A percentile compares a stretch with the other conserved stretches of the same genome.
Conservation (phyloP, 2,113 vertebrate genomes). For the Entelurus aequoreus region DNA sequence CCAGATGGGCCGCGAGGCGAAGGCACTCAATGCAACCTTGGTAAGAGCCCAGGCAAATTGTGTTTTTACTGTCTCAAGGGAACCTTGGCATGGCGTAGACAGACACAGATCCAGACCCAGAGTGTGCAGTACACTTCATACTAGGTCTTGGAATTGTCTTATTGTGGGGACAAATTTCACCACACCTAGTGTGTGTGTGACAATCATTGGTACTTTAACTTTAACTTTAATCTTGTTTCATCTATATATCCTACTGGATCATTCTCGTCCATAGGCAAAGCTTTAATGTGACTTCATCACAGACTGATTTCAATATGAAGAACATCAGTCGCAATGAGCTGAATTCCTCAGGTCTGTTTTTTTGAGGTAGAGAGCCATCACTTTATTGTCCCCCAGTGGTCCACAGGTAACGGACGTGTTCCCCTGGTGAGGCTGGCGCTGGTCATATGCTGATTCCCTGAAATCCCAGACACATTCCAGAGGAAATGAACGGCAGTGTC, state of each 20-base stretch:
- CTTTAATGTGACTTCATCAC: conserved; percentile 13
- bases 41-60: conserved; percentile 57
- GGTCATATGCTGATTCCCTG: conserved; percentile 46
- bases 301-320: conserved; percentile 10
- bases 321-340: background rate
- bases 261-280: no score
- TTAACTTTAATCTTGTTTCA: no score
- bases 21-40: conserved; percentile 51
- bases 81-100: conserved; percentile 38
- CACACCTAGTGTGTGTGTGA: no score
- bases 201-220: no score
- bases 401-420: conserved; percentile 36
- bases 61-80: conserved; percentile 63
- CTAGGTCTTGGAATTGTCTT: conserved; percentile 15
- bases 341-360: background rate
- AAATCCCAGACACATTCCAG: conserved; percentile 69
- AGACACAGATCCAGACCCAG: background rate
- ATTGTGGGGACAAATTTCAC: no score
- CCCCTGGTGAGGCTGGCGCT: conserved; percentile 49
- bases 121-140: background rate
- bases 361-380: background rate
- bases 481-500: conserved; percentile 69
- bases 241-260: no score
- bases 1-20: conserved; percentile 60
- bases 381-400: background rate